These are phyloP conservation scores for Epistrophella euchroma DNA, from an alignment of 2,888 invertebrate genomes.

Conservation along the genomic window DNA sequence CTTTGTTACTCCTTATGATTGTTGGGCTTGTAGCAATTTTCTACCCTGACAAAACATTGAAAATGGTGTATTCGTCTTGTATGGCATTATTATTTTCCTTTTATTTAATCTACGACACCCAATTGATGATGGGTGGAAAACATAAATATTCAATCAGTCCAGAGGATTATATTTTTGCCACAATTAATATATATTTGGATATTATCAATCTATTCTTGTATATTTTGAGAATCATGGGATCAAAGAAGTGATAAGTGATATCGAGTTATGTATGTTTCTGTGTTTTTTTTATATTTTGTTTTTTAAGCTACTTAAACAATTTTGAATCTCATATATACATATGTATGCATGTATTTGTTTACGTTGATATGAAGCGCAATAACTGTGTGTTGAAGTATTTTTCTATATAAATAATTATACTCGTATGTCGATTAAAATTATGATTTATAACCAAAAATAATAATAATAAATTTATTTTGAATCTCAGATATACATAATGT, in stretches of 20 bases:
- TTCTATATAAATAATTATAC: too few relatives aligned
- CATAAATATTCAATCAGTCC: slow-evolving; percentile 94
- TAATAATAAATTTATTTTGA: too few relatives aligned
- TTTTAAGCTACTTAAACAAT: not conserved
- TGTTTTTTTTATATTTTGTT: slow-evolving; percentile 1
- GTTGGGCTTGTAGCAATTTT: slow-evolving; percentile 90
- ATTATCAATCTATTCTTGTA: slow-evolving; percentile 93
- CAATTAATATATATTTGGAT: slow-evolving; percentile 93
- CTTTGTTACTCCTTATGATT: slow-evolving; percentile 88
- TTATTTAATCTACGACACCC: slow-evolving; percentile 94
- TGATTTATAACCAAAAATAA: too few relatives aligned
- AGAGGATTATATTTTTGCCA: slow-evolving; percentile 95
- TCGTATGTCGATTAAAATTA: too few relatives aligned
- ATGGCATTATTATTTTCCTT: slow-evolving; percentile 93
- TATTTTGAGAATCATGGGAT: slow-evolving; percentile 28
- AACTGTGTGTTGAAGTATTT: too few relatives aligned
- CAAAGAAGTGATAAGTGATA: slow-evolving; percentile 23
- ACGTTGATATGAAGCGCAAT: not conserved
- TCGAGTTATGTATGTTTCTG: not conserved
- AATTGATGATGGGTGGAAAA: slow-evolving; percentile 92
- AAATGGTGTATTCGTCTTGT: slow-evolving; percentile 90
- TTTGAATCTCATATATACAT: not conserved
- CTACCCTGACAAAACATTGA: slow-evolving; percentile 85
- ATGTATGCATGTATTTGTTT: not conserved
- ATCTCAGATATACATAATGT: too few relatives aligned